Percentiles rank a stretch among this genome's conserved stretches.
Evolutionary conservation across 2,113 vertebrate genomes (phyloP).

Genomic region (Chloropsis hardwickii): DNA sequence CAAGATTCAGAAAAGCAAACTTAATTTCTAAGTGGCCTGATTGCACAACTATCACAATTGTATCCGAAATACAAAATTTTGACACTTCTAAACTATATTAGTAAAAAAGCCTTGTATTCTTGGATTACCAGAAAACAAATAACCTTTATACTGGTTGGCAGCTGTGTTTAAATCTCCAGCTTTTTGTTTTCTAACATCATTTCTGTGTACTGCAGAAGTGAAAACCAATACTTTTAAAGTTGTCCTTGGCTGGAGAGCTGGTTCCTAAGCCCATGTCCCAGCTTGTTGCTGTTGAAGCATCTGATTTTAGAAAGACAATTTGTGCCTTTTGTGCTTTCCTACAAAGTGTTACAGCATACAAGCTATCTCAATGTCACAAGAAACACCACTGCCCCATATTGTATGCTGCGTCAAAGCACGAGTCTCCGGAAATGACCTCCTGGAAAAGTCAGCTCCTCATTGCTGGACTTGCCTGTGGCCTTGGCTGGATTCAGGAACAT

Average conservation of each 20-base stretch:
- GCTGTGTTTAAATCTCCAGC: background rate
- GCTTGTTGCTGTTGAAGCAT: background rate
- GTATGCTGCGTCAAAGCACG: accelerated
- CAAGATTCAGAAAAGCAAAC: constrained; percentile 23
- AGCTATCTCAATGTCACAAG: background rate
- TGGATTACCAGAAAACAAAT: background rate
- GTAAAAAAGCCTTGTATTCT: background rate
- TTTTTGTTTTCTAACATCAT: background rate
- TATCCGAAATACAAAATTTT: background rate
- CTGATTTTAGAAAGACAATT: background rate
- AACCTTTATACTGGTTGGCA: background rate
- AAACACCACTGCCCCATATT: background rate
- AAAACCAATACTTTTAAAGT: background rate
- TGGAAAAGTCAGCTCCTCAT: background rate
- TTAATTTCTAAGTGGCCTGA: background rate
- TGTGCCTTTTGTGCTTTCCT: background rate
- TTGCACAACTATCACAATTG: background rate
- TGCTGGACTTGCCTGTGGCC: background rate
- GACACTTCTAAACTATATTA: background rate
- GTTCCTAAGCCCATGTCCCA: background rate
- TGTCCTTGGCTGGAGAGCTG: background rate
- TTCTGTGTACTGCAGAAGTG: background rate
- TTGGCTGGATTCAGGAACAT: background rate
- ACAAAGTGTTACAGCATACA: background rate
- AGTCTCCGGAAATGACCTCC: background rate